Conservation (phyloP, 1,140 invertebrate species). For the Epicauta chinensis region DNA sequence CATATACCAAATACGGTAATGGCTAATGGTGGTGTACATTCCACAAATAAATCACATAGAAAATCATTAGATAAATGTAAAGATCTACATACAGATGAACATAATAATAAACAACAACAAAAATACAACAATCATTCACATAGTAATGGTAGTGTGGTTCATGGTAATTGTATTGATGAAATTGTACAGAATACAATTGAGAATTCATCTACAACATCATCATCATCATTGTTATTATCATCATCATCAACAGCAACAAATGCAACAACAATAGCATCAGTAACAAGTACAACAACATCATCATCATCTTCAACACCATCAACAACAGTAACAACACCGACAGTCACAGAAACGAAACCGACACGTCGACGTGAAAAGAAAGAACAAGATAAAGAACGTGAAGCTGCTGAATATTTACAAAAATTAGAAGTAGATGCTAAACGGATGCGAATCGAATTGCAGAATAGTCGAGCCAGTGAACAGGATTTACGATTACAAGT, state of each 20-base stretch:
- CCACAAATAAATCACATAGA: constrained; percentile 34
- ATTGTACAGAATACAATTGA: neutral
- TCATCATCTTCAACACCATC: neutral
- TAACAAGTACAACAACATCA: neutral
- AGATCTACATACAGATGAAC: constrained; percentile 31
- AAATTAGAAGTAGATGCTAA: constrained; percentile 69
- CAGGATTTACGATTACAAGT: constrained; percentile 80
- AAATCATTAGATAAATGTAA: constrained; percentile 36
- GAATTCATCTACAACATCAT: neutral
- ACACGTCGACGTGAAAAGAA: neutral
- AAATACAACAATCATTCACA: constrained; percentile 37
- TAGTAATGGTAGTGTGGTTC: constrained; percentile 33
- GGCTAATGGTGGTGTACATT: constrained; percentile 28
- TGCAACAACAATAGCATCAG: neutral
- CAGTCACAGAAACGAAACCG: too few relatives aligned
- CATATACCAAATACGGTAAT: constrained; percentile 38
- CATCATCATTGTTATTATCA: neutral
- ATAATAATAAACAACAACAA: constrained; percentile 31
- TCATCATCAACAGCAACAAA: constrained; percentile 5
- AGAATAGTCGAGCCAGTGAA: constrained; percentile 69
- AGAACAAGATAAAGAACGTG: constrained; percentile 33
- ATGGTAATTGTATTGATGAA: neutral
- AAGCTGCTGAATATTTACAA: constrained; percentile 46
- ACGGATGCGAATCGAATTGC: constrained; percentile 72
- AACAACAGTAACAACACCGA: constrained; percentile 13